Percentiles rank a stretch among this genome's conserved stretches.
phyloP scores from a whole-genome alignment of 2,113 vertebrate species.

The Dinomys branickii region DNA sequence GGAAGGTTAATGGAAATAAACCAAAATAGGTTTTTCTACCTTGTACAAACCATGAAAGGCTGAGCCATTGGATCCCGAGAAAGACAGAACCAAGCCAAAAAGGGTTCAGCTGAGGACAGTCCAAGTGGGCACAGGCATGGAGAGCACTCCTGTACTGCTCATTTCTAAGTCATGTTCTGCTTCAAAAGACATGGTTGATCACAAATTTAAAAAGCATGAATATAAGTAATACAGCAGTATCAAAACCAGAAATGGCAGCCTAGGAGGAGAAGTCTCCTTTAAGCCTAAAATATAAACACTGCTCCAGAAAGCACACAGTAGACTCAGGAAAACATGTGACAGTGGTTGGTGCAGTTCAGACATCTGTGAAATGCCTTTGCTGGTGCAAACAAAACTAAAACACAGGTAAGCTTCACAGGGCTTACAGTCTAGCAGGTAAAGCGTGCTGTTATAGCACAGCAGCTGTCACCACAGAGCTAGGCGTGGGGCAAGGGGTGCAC shows the following conservation, averaged over 20 bases:
- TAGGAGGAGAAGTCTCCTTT: not conserved
- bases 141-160: not conserved
- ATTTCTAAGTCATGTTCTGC: not conserved
- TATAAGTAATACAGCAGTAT: not conserved
- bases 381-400: not conserved
- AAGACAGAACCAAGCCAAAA: not conserved
- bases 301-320: not conserved
- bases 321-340: not conserved
- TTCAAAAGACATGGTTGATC: not conserved
- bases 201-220: not conserved
- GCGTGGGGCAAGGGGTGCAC: fast-evolving
- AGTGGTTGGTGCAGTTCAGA: not conserved
- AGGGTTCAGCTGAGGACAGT: not conserved
- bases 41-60: not conserved
- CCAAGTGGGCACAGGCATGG: not conserved
- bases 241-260: not conserved
- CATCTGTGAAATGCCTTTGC: not conserved
- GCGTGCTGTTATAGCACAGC: not conserved
- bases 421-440: not conserved
- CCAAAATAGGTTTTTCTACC: not conserved
- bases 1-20: not conserved
- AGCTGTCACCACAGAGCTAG: not conserved
- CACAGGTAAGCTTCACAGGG: not conserved
- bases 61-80: not conserved
- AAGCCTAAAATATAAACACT: not conserved